phyloP scores from a whole-genome alignment of 2,888 invertebrate species.

The Lottia gigantea region DNA sequence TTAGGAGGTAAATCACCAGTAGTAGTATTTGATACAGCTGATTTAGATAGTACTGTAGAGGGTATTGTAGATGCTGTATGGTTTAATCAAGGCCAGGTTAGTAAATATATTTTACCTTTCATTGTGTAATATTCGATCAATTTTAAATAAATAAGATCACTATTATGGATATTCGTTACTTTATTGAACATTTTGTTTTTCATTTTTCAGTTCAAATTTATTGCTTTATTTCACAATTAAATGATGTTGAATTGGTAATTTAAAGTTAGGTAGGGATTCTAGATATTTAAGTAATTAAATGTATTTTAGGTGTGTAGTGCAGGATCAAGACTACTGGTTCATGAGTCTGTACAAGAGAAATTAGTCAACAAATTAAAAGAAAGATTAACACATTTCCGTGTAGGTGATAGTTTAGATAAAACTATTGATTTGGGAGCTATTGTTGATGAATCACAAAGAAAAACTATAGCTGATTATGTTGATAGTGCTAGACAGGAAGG shows the following conservation, averaged over 20 bases:
- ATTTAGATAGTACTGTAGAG: conserved; percentile 73
- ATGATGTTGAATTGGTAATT: too few species aligned
- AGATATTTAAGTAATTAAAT: too few species aligned
- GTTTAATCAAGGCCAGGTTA: conserved; percentile 72
- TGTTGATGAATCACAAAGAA: conserved; percentile 60
- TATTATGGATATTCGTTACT: too few species aligned
- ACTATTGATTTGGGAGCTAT: conserved; percentile 70
- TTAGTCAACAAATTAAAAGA: conserved; percentile 70
- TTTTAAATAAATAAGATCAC: too few species aligned
- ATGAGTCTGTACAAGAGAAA: conserved; percentile 71
- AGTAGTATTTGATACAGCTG: conserved; percentile 72
- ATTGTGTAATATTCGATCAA: too few species aligned
- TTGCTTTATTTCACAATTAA: too few species aligned
- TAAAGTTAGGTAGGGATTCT: too few species aligned
- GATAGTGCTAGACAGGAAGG: conserved; percentile 60
- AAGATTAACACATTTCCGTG: conserved; percentile 65
- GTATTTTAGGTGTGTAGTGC: conserved; percentile 71
- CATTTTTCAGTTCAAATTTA: too few species aligned
- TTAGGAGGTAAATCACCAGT: conserved; percentile 70
- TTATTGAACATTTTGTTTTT: too few species aligned
- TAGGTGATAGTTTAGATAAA: conserved; percentile 70
- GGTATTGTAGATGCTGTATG: conserved; percentile 71
- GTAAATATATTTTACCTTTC: neutral
- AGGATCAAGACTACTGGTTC: conserved; percentile 71
- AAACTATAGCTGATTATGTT: conserved; percentile 53